Evolutionary conservation across 64 coral and sea anemone genomes (phyloP), one percentile per base, ranked within the genome.

Genomic region (Astreopora myriophthalma): DNA sequence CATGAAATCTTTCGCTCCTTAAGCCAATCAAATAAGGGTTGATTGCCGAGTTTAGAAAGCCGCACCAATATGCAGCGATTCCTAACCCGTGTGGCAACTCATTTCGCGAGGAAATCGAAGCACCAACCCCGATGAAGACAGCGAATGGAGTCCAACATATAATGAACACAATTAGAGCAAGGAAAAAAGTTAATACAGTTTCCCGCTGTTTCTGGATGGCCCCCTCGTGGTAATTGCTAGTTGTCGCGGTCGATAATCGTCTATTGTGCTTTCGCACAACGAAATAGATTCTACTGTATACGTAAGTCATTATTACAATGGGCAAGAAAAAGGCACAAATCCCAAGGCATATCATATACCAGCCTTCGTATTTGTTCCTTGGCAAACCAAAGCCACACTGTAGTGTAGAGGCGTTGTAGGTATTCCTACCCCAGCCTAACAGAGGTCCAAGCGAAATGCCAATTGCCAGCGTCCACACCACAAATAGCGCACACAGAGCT

Each of bases 21-120:
- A 97, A 39, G 35, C 95, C 95, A 73, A 97, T 91, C 31, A 97
- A 94, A 24, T 94, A 97, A 25, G 95, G 95, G 79, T 97, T 97
- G 3, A 92, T 90, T 6, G 90, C 55, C 14, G 87, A 94, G 48
- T 94, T 97, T 2, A 97, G 70, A 42, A 94, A 97, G 17, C 95
- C 95, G 48, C 95, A 97, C 87, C 87, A 93, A 78, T 97, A 97
- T 19, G 95, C 86, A 11, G 87, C 95, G 8, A 94, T 38, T 85
- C 95, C 95, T 35, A 97, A 82, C 3, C 95, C 95, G 71, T 69
- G 82, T 1, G 95, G 91, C 37, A 97, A 87, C 26, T 92, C 86
- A 62, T 93, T 75, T 31, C 87, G 75, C 20, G 76, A 75, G 2
- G 77, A 20, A 27, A 89, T 82, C 35, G 81, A 86, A n/a, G 66